Evolutionary conservation across 2,888 invertebrate species (phyloP).

Genomic region (Drosophila merina): DNA sequence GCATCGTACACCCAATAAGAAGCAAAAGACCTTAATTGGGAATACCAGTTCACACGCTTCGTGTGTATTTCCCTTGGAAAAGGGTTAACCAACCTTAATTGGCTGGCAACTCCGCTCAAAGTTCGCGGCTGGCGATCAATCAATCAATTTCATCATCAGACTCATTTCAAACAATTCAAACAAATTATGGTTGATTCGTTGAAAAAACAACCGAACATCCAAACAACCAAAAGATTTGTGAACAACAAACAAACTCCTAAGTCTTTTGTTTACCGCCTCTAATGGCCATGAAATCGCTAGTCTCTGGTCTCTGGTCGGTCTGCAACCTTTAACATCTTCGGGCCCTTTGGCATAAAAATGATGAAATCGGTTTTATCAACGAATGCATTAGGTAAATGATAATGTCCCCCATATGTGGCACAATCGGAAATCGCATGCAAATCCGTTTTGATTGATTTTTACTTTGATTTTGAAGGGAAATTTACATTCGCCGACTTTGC

Average conservation of each 20-base stretch:
- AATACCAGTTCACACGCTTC: constrained; percentile 39
- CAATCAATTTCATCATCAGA: constrained; percentile 54
- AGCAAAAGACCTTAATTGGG: constrained; percentile 19
- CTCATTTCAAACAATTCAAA: constrained; percentile 47
- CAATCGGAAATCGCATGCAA: constrained; percentile 70
- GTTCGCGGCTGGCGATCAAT: constrained; percentile 54
- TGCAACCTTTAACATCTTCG: constrained; percentile 20
- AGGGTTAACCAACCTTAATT: constrained; percentile 44
- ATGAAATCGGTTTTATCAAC: constrained; percentile 25
- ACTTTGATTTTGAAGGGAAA: constrained; percentile 22
- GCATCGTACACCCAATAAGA: not conserved
- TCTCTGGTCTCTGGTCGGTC: not conserved
- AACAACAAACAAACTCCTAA: constrained; percentile 10
- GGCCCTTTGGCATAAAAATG: constrained; percentile 9
- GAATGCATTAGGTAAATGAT: constrained; percentile 28
- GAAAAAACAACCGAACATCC: constrained; percentile 8
- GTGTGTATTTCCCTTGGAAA: not conserved
- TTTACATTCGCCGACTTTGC: constrained; percentile 37
- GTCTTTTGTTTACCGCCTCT: constrained; percentile 26
- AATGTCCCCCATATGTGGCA: constrained; percentile 38
- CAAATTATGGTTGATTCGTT: constrained; percentile 55
- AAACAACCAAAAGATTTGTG: not conserved
- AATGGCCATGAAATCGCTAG: constrained; percentile 35
- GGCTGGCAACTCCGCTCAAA: constrained; percentile 35
- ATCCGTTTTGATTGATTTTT: constrained; percentile 56